Evolutionary conservation across 2,888 invertebrate genomes (phyloP).

Genomic region (Syrphus vitripennis): DNA sequence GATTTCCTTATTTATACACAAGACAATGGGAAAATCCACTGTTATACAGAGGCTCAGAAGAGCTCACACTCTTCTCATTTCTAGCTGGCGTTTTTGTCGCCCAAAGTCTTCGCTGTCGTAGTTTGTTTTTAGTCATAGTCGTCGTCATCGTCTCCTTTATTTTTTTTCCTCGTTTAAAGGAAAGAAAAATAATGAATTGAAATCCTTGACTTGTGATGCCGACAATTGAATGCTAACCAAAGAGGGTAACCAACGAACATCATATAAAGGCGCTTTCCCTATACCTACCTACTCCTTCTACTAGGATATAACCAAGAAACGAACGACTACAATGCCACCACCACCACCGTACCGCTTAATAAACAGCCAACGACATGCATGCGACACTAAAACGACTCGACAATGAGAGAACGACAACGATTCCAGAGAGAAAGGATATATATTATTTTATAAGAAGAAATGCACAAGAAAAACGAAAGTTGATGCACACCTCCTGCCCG

Average conservation of each 20-base stretch:
- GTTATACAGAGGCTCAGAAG: not conserved
- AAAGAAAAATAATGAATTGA: slow-evolving; percentile 56
- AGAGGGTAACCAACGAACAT: slow-evolving; percentile 45
- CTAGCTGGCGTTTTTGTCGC: not conserved
- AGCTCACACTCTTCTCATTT: not conserved
- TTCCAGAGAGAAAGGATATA: slow-evolving; percentile 29
- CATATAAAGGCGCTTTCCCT: not conserved
- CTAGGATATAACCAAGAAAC: no score
- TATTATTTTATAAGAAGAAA: slow-evolving; percentile 34
- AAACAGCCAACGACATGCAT: slow-evolving; percentile 55
- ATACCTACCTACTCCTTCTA: not conserved
- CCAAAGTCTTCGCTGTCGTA: not conserved
- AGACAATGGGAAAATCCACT: slow-evolving; percentile 41
- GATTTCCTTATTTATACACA: slow-evolving; percentile 63
- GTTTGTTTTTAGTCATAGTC: no score
- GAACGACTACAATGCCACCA: no score
- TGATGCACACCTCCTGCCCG: slow-evolving; percentile 19
- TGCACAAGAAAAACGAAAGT: slow-evolving; percentile 32
- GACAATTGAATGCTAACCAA: slow-evolving; percentile 63
- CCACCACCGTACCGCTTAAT: slow-evolving; percentile 24
- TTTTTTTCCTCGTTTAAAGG: not conserved
- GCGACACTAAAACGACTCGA: slow-evolving; percentile 54
- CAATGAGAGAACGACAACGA: slow-evolving; percentile 40
- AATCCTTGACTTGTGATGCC: slow-evolving; percentile 69
- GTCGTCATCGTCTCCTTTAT: not conserved